phyloP scores from a whole-genome alignment of 2,797 vertebrate species.

The Lutra lutra region DNA sequence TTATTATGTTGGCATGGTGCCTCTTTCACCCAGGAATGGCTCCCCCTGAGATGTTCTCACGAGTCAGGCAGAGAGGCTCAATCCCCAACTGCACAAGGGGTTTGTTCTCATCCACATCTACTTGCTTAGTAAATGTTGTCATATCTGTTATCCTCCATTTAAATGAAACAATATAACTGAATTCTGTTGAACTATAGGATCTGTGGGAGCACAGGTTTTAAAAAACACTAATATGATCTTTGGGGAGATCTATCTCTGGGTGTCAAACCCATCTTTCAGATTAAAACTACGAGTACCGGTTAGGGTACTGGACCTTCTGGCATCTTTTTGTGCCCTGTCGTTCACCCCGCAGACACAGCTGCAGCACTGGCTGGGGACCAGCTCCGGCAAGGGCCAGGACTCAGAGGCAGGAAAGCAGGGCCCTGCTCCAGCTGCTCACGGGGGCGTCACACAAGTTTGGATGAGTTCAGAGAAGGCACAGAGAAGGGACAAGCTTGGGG shows the following conservation, averaged over 20 bases:
- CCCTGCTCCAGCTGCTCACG: not conserved
- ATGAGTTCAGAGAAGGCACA: not conserved
- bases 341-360: not conserved
- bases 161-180: not conserved
- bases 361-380: not conserved
- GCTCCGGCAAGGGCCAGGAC: not conserved
- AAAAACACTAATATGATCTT: too few species aligned
- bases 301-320: not conserved
- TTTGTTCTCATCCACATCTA: fast-evolving
- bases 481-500: not conserved
- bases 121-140: not conserved
- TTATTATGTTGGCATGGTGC: fast-evolving
- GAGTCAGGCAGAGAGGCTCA: not conserved
- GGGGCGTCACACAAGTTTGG: not conserved
- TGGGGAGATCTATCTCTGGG: not conserved
- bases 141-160: not conserved
- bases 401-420: not conserved
- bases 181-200: not conserved
- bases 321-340: not conserved
- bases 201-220: not conserved
- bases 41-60: not conserved
- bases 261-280: not conserved
- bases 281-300: not conserved
- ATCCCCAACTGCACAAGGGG: fast-evolving
- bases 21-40: not conserved